Percentiles rank a stretch among this genome's conserved stretches.
These are phyloP conservation scores for Carterocephalus palaemon DNA, from an alignment of 2,888 invertebrate genomes.

Conservation along the genomic window DNA sequence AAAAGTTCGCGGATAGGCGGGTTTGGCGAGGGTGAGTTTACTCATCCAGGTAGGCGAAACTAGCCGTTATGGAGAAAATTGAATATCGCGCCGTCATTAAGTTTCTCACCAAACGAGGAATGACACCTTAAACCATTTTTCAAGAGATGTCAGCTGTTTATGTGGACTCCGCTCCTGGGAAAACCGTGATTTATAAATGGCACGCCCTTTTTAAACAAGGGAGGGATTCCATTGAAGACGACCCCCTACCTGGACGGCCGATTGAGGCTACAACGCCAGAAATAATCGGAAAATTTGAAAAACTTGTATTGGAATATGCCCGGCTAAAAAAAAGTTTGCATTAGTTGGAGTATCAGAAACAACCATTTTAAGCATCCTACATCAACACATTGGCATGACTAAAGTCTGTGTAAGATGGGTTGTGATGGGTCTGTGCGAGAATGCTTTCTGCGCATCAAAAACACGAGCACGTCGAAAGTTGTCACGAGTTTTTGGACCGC, in stretches of 20 bases:
- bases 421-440: neutral
- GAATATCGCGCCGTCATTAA: too few species aligned
- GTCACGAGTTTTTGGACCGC: slow-evolving; percentile 1
- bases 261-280: slow-evolving; percentile 26
- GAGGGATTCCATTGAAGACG: slow-evolving; percentile 22
- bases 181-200: slow-evolving; percentile 24
- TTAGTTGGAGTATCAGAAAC: slow-evolving; percentile 22
- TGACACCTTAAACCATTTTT: slow-evolving; percentile 18
- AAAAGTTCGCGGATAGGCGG: too few species aligned
- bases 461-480: neutral
- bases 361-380: slow-evolving; percentile 12
- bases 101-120: slow-evolving; percentile 19
- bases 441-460: slow-evolving; percentile 2
- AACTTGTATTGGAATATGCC: slow-evolving; percentile 26
- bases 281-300: slow-evolving; percentile 27
- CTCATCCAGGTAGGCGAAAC: too few species aligned
- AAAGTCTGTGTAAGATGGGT: neutral
- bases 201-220: slow-evolving; percentile 17
- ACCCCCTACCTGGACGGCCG: slow-evolving; percentile 11
- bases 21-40: too few species aligned
- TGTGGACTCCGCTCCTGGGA: slow-evolving; percentile 12
- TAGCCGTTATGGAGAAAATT: neutral
- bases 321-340: slow-evolving; percentile 21
- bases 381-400: slow-evolving; percentile 23
- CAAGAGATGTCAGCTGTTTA: slow-evolving; percentile 11